Percentiles rank a stretch among this genome's conserved stretches.
Evolutionary conservation across 2,113 vertebrate species (phyloP).

Genomic region (Callionymus lyra): DNA sequence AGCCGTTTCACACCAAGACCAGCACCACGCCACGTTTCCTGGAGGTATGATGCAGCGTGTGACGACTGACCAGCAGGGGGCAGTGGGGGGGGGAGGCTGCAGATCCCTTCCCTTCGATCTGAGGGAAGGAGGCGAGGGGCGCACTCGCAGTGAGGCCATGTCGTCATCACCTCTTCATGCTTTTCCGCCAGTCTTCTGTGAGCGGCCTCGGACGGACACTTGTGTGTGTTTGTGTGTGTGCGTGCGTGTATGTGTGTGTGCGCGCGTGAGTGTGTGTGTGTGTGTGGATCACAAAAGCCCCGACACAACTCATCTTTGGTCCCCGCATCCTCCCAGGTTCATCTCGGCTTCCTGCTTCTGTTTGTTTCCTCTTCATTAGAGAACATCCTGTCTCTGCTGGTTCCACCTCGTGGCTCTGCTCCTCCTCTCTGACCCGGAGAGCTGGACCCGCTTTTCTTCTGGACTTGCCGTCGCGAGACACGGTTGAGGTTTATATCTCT

Average conservation of each 20-base stretch:
- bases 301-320: conserved; percentile 36
- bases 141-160: conserved; percentile 56
- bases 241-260: background rate
- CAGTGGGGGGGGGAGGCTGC: conserved; percentile 32
- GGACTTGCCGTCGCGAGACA: conserved; percentile 55
- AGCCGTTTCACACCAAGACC: conserved; percentile 95
- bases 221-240: conserved; percentile 10
- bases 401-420: background rate
- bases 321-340: conserved; percentile 26
- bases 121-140: conserved; percentile 49
- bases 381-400: conserved; percentile 42
- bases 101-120: conserved; percentile 34
- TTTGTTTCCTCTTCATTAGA: conserved; percentile 35
- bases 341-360: conserved; percentile 34
- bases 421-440: conserved; percentile 13
- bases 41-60: conserved; percentile 90
- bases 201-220: conserved; percentile 40
- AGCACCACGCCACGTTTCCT: conserved; percentile 82
- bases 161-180: conserved; percentile 56
- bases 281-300: conserved; percentile 47
- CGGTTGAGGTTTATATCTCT: conserved; percentile 46
- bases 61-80: conserved; percentile 22
- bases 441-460: conserved; percentile 32
- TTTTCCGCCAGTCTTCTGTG: conserved; percentile 50
- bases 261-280: conserved; percentile 1